Percentiles rank a stretch among this genome's conserved stretches.
phyloP scores from a whole-genome alignment of 2,113 vertebrate genomes.

The Syngnathoides biaculeatus region DNA sequence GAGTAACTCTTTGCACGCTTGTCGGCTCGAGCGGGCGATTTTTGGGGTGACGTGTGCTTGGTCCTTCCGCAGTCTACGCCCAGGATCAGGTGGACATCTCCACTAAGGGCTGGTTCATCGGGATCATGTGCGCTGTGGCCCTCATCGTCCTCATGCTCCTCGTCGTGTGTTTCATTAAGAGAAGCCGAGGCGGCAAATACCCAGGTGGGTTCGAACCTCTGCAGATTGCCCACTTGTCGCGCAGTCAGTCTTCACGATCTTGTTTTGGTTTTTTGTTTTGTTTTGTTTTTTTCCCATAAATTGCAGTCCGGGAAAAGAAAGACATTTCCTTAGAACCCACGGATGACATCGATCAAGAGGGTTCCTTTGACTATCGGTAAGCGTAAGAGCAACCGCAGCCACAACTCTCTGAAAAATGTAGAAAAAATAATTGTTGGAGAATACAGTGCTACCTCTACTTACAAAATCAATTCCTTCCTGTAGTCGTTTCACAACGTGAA shows the following conservation, averaged over 20 bases:
- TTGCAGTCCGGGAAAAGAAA: conserved; percentile 88
- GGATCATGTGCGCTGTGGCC: conserved; percentile 94
- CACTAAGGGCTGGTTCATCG: conserved; percentile 98
- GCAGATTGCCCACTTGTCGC: neutral
- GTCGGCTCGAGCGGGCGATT: neutral
- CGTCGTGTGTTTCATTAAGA: conserved; percentile 97
- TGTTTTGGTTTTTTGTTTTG: too few species aligned
- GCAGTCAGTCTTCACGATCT: neutral
- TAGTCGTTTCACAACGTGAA: too few species aligned
- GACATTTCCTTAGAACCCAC: conserved; percentile 83
- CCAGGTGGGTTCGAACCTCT: conserved; percentile 74
- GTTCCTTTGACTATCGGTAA: conserved; percentile 96
- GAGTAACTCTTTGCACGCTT: conserved; percentile 68
- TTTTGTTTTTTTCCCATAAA: too few species aligned
- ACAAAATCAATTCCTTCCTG: too few species aligned
- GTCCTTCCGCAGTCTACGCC: conserved; percentile 52
- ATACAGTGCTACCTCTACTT: too few species aligned
- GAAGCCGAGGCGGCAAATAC: conserved; percentile 93
- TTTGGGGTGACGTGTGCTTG: neutral
- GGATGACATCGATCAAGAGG: conserved; percentile 90
- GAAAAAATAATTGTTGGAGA: neutral
- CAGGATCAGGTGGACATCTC: conserved; percentile 91
- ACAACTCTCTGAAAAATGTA: neutral
- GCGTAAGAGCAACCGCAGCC: conserved; percentile 2
- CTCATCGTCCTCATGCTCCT: conserved; percentile 94